Base-by-base conservation (phyloP, 1,140 invertebrate genomes). In the Atta cephalotes region DNA sequence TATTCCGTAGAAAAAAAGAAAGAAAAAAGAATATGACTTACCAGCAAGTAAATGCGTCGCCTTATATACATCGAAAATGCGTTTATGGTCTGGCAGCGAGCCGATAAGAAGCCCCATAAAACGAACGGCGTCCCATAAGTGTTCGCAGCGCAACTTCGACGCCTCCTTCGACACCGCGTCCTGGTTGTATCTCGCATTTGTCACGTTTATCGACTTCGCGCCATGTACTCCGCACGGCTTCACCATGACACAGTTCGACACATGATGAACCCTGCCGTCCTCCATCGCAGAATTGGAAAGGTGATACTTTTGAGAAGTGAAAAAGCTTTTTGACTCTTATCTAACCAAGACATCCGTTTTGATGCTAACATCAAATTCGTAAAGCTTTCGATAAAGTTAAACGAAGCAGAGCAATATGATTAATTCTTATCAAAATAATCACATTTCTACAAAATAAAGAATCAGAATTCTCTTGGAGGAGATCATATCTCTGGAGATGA, bases 21-120 rank as follows among this genome's bases (percentile, higher is more conserved):
- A 21, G 14, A 3, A 53, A 31, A 71, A 45, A 49, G 66, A 56
- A n/a, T 21, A 76, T 25, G 51, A n/a, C 21, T 58, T 51, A 21
- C 39, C 39, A 45, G 39, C 85, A 88, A 87, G 87, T 91, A 91
- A 93, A 92, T 72, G 85, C 91, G 90, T 86, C 62, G 78, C 53
- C 65, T 74, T 65, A 62, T 91, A 77, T 85, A 89, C 63, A 82
- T 78, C 62, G 79, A 86, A 91, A 89, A 93, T 92, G 92, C 93
- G 94, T 94, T 94, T 94, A 94, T 93, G 94, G 92, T 91, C 93
- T 94, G 93, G 93, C 93, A 93, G 93, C 88, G 87, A 84, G 68
- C 86, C 91, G 94, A 95, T 95, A 95, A 95, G 94, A 90, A 93
- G 91, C 88, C 91, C 92, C 93, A 91, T 95, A 94, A 94, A 95